phyloP scores from a whole-genome alignment of 2,113 vertebrate species.

The Vicugna pacos region DNA sequence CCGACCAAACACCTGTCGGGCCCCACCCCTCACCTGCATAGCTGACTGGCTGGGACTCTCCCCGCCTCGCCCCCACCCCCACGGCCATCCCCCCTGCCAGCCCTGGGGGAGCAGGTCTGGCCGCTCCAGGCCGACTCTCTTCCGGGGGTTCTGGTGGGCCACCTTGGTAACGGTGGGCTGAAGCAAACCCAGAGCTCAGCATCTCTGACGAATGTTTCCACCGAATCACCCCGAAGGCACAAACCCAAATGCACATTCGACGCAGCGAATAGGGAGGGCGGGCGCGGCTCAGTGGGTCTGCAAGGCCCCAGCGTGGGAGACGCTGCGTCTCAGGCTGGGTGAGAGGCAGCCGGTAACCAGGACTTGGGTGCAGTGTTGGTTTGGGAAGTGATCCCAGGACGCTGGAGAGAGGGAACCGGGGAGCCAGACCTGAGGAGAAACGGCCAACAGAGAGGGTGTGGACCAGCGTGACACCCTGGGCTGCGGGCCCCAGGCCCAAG shows the following conservation, averaged over 20 bases:
- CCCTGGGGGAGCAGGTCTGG: background rate
- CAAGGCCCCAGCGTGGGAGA: background rate
- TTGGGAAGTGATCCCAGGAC: background rate
- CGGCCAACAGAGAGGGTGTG: background rate
- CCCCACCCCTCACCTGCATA: background rate
- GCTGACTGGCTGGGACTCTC: background rate
- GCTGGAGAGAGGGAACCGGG: background rate
- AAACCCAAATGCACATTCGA: background rate
- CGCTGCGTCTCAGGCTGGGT: background rate
- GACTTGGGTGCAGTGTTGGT: background rate
- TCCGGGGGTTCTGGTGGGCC: background rate
- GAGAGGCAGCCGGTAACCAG: background rate
- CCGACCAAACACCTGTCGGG: background rate
- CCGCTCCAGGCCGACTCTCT: background rate
- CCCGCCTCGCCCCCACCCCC: background rate
- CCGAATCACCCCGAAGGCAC: too few species aligned
- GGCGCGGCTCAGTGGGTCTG: too few species aligned
- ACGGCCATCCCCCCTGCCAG: background rate
- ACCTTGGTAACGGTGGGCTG: background rate
- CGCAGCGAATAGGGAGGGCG: background rate
- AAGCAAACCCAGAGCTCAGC: background rate
- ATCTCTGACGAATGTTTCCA: fast-evolving
- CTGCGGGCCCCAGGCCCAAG: fast-evolving
- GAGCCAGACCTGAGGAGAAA: background rate
- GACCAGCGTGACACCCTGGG: background rate